Conservation (phyloP, 2,888 invertebrate genomes). For the Apomyelois bistriatella region DNA sequence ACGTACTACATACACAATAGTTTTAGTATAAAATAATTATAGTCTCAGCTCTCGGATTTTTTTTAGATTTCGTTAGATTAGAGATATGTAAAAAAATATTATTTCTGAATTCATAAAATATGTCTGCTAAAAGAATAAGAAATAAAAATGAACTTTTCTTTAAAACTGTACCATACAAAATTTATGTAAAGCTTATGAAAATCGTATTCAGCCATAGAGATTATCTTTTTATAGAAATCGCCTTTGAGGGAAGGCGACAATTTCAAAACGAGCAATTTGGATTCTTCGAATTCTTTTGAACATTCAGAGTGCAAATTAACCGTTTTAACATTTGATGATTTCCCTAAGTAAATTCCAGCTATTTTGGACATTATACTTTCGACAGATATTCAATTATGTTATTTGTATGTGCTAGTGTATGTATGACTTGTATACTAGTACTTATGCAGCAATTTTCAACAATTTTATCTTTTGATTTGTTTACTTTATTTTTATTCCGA, state of each 20-base stretch:
- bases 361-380: constrained; percentile 22
- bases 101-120: no score
- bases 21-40: no score
- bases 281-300: constrained; percentile 28
- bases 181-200: constrained; percentile 14
- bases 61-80: no score
- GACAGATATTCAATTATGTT: not conserved
- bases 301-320: constrained; percentile 25
- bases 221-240: constrained; percentile 29
- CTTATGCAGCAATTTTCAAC: no score
- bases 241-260: constrained; percentile 30
- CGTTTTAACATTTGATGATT: constrained; percentile 20
- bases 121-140: not conserved
- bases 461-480: no score
- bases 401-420: not conserved
- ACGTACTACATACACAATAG: no score
- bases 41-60: no score
- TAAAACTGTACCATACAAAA: not conserved
- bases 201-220: constrained; percentile 11
- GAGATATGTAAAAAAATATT: no score
- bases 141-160: not conserved
- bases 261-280: constrained; percentile 38
- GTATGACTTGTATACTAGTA: no score
- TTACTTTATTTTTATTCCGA: no score
- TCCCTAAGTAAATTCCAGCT: constrained; percentile 30